These are phyloP conservation scores for Geothlypis trichas DNA, from an alignment of 2,113 vertebrate genomes.

Conservation along the genomic window DNA sequence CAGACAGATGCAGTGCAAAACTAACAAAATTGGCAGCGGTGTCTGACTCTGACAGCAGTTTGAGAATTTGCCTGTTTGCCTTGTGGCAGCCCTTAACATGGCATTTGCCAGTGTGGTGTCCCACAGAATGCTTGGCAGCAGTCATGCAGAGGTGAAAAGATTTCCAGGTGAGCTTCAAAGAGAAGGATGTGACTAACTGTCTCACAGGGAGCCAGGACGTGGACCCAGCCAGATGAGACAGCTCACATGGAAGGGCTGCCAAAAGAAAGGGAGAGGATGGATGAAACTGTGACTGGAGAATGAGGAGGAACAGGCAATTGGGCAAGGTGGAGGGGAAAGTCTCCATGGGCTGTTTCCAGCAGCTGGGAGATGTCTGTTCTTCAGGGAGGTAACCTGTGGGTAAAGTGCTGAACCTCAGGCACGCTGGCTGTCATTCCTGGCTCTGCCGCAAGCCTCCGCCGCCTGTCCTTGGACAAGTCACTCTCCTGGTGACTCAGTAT, in stretches of 20 bases:
- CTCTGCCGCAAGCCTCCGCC: background rate
- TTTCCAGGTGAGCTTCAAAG: conserved; percentile 18
- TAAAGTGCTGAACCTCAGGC: background rate
- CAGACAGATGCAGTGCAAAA: background rate
- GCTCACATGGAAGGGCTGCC: conserved; percentile 32
- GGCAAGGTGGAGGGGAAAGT: background rate
- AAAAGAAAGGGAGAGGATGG: background rate
- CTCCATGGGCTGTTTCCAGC: background rate
- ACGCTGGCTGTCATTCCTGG: background rate
- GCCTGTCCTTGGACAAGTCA: conserved; percentile 6
- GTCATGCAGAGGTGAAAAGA: background rate
- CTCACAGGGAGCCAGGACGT: background rate
- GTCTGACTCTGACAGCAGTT: background rate
- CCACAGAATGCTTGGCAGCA: background rate
- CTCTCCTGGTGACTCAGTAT: conserved; percentile 13
- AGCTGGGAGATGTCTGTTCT: background rate
- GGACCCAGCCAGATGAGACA: conserved; percentile 35
- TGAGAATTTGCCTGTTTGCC: background rate
- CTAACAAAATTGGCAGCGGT: background rate
- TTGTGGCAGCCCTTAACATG: background rate
- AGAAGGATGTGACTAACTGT: conserved; percentile 56
- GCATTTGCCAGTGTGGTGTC: background rate
- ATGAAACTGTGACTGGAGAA: background rate
- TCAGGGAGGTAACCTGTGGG: background rate
- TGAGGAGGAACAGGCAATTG: background rate